phyloP scores from a whole-genome alignment of 2,888 invertebrate species.

The Dendrolimus pini region DNA sequence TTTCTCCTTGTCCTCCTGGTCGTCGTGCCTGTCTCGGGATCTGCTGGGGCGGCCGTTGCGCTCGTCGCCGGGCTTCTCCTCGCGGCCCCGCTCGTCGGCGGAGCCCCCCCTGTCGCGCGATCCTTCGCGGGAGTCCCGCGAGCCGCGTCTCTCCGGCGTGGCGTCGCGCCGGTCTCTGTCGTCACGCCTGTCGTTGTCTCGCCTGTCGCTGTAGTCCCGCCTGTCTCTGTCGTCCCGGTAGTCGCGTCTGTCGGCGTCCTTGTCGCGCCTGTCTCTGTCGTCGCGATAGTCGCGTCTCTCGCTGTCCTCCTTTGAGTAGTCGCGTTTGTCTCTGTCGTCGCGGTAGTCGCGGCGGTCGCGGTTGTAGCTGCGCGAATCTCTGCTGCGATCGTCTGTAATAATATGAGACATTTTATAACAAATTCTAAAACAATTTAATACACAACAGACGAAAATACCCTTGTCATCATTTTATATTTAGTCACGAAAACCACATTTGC shows the following conservation, averaged over 20 bases:
- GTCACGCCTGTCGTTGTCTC: constrained; percentile 26
- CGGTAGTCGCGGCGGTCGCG: constrained; percentile 54
- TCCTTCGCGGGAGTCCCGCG: constrained; percentile 17
- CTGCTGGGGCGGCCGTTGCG: constrained; percentile 50
- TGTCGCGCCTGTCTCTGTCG: constrained; percentile 32
- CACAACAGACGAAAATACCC: too few species aligned
- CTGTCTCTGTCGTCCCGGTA: constrained; percentile 26
- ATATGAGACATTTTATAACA: background rate
- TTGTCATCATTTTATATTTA: too few species aligned
- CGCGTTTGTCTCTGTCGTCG: constrained; percentile 49
- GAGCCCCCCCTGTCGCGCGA: constrained; percentile 14
- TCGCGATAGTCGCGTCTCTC: constrained; percentile 34
- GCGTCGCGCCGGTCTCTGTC: constrained; percentile 17
- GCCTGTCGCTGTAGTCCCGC: constrained; percentile 19
- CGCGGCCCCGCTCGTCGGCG: constrained; percentile 12
- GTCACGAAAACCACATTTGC: too few species aligned
- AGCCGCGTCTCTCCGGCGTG: constrained; percentile 13
- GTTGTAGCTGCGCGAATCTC: constrained; percentile 60
- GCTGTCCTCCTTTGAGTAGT: constrained; percentile 49
- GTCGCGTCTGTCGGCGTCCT: constrained; percentile 25
- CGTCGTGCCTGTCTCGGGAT: constrained; percentile 43
- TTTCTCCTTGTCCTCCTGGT: constrained; percentile 39
- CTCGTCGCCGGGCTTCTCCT: constrained; percentile 26
- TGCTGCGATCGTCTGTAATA: constrained; percentile 45
- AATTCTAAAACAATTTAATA: too few species aligned